A percentile compares a stretch with the other conserved stretches of the same genome.
Evolutionary conservation across 2,113 vertebrate species (phyloP).

Genomic region (Bagarius yarrelli): DNA sequence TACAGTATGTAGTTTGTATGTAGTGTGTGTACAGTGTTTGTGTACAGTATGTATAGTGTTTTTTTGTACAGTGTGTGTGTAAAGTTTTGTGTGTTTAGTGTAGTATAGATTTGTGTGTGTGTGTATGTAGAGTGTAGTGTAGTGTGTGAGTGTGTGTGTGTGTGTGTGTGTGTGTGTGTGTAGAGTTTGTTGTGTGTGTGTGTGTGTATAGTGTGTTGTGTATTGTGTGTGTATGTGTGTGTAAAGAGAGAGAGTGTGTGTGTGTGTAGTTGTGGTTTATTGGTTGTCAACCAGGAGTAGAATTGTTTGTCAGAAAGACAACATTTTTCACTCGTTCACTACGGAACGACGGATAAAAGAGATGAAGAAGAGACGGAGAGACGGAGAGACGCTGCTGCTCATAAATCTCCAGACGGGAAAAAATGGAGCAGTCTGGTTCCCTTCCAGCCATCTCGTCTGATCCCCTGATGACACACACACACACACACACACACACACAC

Average conservation of each 20-base stretch:
- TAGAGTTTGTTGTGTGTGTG: too few relatives aligned
- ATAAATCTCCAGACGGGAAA: conserved; percentile 63
- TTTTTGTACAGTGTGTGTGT: not conserved
- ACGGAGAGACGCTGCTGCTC: conserved; percentile 14
- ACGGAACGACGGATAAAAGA: conserved; percentile 64
- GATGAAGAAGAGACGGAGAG: conserved; percentile 54
- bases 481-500: too few relatives aligned
- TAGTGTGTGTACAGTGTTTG: not conserved
- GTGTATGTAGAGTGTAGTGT: not conserved
- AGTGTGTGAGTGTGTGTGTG: not conserved
- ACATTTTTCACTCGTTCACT: conserved; percentile 49
- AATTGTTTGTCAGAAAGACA: conserved; percentile 68
- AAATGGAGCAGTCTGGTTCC: conserved; percentile 30
- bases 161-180: not conserved
- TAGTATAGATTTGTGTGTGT: not conserved
- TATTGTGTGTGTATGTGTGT: too few relatives aligned
- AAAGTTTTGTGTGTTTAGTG: not conserved
- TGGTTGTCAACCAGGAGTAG: conserved; percentile 85
- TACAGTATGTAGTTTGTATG: not conserved
- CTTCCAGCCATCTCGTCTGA: conserved; percentile 9
- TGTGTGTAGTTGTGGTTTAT: too few relatives aligned
- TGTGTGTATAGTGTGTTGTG: too few relatives aligned
- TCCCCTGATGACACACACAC: conserved; percentile 8
- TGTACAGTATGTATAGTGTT: not conserved
- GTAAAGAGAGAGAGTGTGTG: too few relatives aligned